A percentile compares a stretch with the other conserved stretches of the same genome.
Evolutionary conservation across 92 coral and sea anemone genomes (phyloP).

Genomic region (Blastomussa wellsi): DNA sequence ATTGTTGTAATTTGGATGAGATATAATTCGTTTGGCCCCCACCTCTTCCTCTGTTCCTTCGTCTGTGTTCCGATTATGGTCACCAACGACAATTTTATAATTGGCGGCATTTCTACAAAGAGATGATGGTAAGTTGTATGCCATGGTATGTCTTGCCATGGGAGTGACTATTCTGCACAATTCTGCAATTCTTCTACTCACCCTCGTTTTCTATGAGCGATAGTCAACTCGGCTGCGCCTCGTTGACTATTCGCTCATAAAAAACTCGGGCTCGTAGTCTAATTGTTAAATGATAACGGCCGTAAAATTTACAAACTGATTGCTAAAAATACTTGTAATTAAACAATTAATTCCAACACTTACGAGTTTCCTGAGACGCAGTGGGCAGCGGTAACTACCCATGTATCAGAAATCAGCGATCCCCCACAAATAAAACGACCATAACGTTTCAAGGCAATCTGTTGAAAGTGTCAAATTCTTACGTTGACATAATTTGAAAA

Average conservation of each 20-base stretch:
- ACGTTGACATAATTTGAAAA: no score
- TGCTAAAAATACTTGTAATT: background rate
- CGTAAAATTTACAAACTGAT: no score
- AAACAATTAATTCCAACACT: background rate
- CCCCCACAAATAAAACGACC: slow-evolving; percentile 80
- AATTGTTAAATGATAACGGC: no score
- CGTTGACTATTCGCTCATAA: no score
- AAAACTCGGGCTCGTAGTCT: no score
- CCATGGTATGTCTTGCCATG: background rate
- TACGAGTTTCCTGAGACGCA: slow-evolving; percentile 51
- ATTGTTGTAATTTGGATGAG: slow-evolving; percentile 26
- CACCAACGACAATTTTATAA: slow-evolving; percentile 42
- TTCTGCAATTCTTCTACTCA: background rate
- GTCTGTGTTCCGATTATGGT: slow-evolving; percentile 27
- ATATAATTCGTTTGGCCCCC: background rate
- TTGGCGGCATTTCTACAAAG: background rate
- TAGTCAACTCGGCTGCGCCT: no score
- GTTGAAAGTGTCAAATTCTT: background rate
- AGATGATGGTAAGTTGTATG: background rate
- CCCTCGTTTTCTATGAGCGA: background rate
- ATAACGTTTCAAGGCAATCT: slow-evolving; percentile 63
- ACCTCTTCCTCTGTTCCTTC: slow-evolving; percentile 38
- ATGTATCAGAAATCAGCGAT: slow-evolving; percentile 51
- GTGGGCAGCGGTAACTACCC: slow-evolving; percentile 89
- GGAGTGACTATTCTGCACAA: no score